phyloP scores from a whole-genome alignment of 2,888 invertebrate species.

The Nematopogon swammerdamellus region DNA sequence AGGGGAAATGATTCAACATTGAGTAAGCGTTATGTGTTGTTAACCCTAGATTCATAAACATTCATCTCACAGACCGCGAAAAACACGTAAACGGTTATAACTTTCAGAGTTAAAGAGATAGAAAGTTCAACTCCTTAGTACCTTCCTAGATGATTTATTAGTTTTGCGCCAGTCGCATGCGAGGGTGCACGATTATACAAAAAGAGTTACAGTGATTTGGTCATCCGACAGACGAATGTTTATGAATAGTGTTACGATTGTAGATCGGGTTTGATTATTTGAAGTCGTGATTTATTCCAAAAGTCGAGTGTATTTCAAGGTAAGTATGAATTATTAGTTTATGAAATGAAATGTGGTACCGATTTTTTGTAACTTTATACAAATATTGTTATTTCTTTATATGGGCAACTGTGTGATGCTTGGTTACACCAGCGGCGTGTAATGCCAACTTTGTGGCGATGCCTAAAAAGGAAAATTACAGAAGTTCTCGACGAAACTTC shows the following conservation, averaged over 20 bases:
- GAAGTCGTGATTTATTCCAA: neutral
- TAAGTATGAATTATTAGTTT: conserved; percentile 4
- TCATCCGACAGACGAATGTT: neutral
- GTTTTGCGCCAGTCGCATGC: neutral
- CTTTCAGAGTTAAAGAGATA: neutral
- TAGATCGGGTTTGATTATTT: neutral
- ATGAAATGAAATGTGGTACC: neutral
- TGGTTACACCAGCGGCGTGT: too few species aligned
- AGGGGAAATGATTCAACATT: too few species aligned
- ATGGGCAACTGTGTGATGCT: too few species aligned
- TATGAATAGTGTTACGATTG: conserved; percentile 1
- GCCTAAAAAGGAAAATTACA: too few species aligned
- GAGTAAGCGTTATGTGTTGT: too few species aligned
- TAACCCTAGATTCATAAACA: too few species aligned
- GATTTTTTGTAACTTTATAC: too few species aligned
- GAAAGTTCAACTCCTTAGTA: neutral
- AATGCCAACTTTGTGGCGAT: too few species aligned
- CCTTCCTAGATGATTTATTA: neutral
- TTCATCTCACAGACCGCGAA: neutral
- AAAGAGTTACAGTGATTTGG: neutral
- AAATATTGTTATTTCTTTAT: neutral
- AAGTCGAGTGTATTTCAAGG: conserved; percentile 1
- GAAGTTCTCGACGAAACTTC: too few species aligned
- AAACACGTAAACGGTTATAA: neutral
- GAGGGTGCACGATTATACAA: neutral